phyloP scores from a whole-genome alignment of 2,888 invertebrate genomes.

The Pterostichus niger region DNA sequence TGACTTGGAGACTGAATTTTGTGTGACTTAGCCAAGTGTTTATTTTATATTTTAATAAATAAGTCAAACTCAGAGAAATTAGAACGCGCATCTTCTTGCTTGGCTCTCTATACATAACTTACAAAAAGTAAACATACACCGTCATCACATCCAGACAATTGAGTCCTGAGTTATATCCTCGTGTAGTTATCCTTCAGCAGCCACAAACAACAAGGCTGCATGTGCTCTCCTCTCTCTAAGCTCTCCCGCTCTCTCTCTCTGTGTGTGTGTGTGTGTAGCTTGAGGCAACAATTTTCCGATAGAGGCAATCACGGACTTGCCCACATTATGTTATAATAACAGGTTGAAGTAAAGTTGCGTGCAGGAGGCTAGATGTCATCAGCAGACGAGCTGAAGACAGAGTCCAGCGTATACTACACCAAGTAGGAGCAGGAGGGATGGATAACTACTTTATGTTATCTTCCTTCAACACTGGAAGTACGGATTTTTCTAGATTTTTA shows the following conservation, averaged over 20 bases:
- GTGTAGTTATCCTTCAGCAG: background rate
- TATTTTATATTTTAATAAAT: too few relatives aligned
- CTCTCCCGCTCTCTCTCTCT: too few relatives aligned
- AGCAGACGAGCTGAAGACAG: slow-evolving; percentile 8
- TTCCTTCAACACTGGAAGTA: slow-evolving; percentile 48
- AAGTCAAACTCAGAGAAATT: too few relatives aligned
- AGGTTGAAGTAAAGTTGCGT: slow-evolving; percentile 55
- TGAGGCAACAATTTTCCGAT: slow-evolving; percentile 58
- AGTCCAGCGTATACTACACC: background rate
- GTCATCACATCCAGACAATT: slow-evolving; percentile 24
- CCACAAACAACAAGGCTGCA: too few relatives aligned
- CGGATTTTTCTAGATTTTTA: too few relatives aligned
- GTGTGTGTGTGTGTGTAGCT: slow-evolving; percentile 4
- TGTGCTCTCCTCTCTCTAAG: too few relatives aligned
- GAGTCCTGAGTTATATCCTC: slow-evolving; percentile 38
- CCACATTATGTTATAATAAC: slow-evolving; percentile 65
- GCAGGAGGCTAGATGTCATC: slow-evolving; percentile 60
- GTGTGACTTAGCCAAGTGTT: too few relatives aligned
- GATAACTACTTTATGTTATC: slow-evolving; percentile 34
- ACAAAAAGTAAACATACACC: slow-evolving; percentile 32
- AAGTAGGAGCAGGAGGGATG: slow-evolving; percentile 38
- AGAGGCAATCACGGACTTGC: slow-evolving; percentile 60
- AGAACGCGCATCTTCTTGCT: too few relatives aligned
- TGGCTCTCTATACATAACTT: too few relatives aligned
- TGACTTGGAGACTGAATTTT: too few relatives aligned